Evolutionary conservation across 2,113 vertebrate species (phyloP), one percentile per base, ranked within the genome.

Genomic region (Bufo bufo): DNA sequence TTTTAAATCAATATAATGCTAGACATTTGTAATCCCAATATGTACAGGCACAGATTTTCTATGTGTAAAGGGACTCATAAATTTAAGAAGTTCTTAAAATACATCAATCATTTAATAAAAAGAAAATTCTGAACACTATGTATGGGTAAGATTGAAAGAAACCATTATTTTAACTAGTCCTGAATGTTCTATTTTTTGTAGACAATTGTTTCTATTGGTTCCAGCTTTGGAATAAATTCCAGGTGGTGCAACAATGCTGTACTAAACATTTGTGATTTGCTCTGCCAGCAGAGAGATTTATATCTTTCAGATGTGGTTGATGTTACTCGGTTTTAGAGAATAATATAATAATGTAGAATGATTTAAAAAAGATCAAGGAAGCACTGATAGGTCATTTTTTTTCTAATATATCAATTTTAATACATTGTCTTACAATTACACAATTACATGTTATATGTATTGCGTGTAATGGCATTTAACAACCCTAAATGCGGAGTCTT

Each of bases 211-310:
- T 79, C 74, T 87, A 82, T 82, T 71, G 45, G 61, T 82, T 82
- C 45, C 86, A 87, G 78, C 54, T 82, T 87, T 75, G 79, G 82
- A 87, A 87, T 87, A 59, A 72, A 54, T 87, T 87, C 86, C 86
- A 87, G 86, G 86, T 87, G 86, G 66, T 82, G 54, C 45, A 87
- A 75, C 54, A 87, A 82, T 81, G 58, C 79, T 82, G 66, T 82
- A 75, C 69, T 82, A 87, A 87, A 82, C 80, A 75, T 58, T 65
- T 65, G 69, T 82, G 79, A 82, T 69, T 58, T 50, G 78, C 50
- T 52, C 74, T 82, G 79, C 86, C 79, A 81, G 79, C 79, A 79
- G 69, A 75, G 43, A 80, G 69, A 82, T 87, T 87, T 72, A 63
- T 54, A 11, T 87, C 56, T 63, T 59, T 77, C 58, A 82, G 80